A percentile compares a stretch with the other conserved stretches of the same genome.
phyloP scores from a whole-genome alignment of 2,113 vertebrate genomes.

The Xenopus tropicalis region UCB_Xtro_10.0 CM004445.2:46386501-46387000 shows the following conservation, averaged over 20 bases:
- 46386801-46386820: constrained; percentile 39
- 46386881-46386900: constrained; percentile 24
- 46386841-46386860: constrained; percentile 28
- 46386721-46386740: constrained; percentile 46
- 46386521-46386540: too few relatives aligned
- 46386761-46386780: constrained; percentile 42
- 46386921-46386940: background rate
- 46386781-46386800: constrained; percentile 43
- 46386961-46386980: constrained; percentile 22
- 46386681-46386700: constrained; percentile 38
- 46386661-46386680: constrained; percentile 41
- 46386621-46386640: constrained; percentile 4
- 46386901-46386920: constrained; percentile 16
- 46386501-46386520: too few relatives aligned
- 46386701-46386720: constrained; percentile 38
- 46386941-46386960: constrained; percentile 10
- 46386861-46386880: constrained; percentile 37
- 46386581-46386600: too few relatives aligned
- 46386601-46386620: background rate
- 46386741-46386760: constrained; percentile 45
- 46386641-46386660: constrained; percentile 22
- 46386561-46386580: too few relatives aligned
- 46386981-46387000: constrained; percentile 23
- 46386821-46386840: constrained; percentile 42
- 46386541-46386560: too few relatives aligned